These are phyloP conservation scores for Diploptera punctata DNA, from an alignment of 2,888 invertebrate genomes.

Conservation along the genomic window DNA sequence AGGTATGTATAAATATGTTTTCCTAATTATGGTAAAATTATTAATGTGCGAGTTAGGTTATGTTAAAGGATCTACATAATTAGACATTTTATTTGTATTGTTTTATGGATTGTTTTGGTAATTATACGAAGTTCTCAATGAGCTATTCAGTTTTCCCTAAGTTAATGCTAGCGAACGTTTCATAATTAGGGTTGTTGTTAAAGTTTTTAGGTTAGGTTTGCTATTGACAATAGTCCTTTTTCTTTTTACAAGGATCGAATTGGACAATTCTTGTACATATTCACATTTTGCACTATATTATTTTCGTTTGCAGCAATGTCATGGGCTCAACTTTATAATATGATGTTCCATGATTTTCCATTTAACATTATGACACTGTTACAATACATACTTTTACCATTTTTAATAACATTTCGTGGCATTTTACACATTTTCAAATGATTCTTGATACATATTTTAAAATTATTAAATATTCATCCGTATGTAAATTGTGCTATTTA, in stretches of 20 bases:
- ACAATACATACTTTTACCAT: too few relatives aligned
- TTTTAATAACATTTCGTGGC: too few relatives aligned
- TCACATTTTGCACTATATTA: too few relatives aligned
- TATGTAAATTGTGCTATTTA: too few relatives aligned
- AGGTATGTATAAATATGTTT: constrained; percentile 47
- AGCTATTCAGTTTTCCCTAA: background rate
- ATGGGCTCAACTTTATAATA: too few relatives aligned
- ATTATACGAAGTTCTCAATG: background rate
- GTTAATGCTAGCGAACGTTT: background rate
- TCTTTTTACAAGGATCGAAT: background rate
- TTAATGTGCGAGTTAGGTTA: background rate
- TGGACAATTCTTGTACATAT: background rate
- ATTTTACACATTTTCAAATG: too few relatives aligned
- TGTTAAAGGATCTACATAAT: background rate
- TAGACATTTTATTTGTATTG: background rate
- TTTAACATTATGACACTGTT: too few relatives aligned
- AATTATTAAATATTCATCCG: too few relatives aligned
- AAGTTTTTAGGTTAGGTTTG: background rate
- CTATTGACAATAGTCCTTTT: background rate
- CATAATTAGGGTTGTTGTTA: background rate
- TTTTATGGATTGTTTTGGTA: background rate
- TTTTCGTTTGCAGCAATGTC: too few relatives aligned
- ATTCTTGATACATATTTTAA: too few relatives aligned
- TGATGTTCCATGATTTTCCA: too few relatives aligned
- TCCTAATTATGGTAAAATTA: constrained; percentile 22